phyloP scores from a whole-genome alignment of 2,797 vertebrate species.

The Centroberyx gerrardi region DNA sequence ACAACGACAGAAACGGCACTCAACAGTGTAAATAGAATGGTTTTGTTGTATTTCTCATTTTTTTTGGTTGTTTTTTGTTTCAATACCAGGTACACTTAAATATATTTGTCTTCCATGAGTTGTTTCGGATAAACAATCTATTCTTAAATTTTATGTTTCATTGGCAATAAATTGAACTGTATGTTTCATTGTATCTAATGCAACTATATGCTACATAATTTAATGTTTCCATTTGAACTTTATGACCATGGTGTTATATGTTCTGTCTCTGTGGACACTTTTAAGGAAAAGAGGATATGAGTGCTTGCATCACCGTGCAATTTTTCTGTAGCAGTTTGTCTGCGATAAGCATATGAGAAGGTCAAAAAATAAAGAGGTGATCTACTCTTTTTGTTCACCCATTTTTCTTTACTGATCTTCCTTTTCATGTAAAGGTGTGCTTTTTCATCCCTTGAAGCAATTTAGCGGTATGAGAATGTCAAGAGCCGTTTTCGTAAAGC shows the following conservation, averaged over 20 bases:
- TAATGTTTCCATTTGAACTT: constrained; percentile 71
- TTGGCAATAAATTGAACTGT: constrained; percentile 43
- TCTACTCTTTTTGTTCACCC: not conserved
- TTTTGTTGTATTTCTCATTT: constrained; percentile 39
- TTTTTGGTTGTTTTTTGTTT: constrained; percentile 22
- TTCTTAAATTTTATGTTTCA: constrained; percentile 50
- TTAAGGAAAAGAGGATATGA: constrained; percentile 48
- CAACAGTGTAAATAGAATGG: constrained; percentile 55
- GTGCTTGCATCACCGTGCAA: constrained; percentile 58
- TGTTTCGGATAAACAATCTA: constrained; percentile 18
- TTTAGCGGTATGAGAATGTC: constrained; percentile 22
- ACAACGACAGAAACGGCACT: constrained; percentile 13
- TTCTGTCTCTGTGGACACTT: constrained; percentile 63
- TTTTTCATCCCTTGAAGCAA: not conserved
- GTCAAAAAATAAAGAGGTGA: constrained; percentile 67
- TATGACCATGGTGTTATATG: constrained; percentile 53
- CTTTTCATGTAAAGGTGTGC: constrained; percentile 59
- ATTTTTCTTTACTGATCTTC: constrained; percentile 31
- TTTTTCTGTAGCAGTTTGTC: constrained; percentile 26
- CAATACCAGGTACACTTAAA: constrained; percentile 40
- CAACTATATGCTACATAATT: constrained; percentile 62
- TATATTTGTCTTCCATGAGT: constrained; percentile 16
- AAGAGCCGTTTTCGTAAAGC: constrained; percentile 20
- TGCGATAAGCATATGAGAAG: constrained; percentile 55
- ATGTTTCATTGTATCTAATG: constrained; percentile 60